phyloP scores from a whole-genome alignment of 2,113 vertebrate genomes.

The Candoia aspera region DNA sequence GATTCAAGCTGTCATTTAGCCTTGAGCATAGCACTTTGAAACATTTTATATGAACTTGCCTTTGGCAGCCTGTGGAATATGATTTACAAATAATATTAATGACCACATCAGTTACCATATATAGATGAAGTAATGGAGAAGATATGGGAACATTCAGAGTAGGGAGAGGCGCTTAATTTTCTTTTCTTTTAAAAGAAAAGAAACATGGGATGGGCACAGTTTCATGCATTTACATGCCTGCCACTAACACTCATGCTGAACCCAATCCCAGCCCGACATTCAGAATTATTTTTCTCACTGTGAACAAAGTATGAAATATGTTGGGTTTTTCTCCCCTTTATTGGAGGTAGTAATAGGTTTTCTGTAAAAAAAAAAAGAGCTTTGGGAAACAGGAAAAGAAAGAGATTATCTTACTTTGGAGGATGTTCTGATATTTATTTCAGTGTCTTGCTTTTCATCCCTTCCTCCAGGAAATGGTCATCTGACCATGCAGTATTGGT shows the following conservation, averaged over 20 bases:
- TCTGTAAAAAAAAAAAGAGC: background rate
- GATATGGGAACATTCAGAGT: background rate
- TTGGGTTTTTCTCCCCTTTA: background rate
- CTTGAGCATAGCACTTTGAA: background rate
- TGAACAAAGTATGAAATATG: background rate
- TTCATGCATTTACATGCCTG: background rate
- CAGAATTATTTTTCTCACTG: background rate
- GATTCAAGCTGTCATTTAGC: background rate
- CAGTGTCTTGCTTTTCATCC: too few species aligned
- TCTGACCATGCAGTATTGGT: too few species aligned
- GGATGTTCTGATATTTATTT: too few species aligned
- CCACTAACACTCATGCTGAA: background rate
- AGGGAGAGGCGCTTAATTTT: background rate
- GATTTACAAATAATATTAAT: slow-evolving; percentile 4
- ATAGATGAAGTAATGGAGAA: background rate
- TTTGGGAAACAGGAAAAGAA: background rate
- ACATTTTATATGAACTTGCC: background rate
- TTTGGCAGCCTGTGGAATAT: background rate
- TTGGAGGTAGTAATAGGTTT: background rate
- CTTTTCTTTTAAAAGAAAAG: background rate
- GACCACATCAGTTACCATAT: background rate
- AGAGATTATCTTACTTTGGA: too few species aligned
- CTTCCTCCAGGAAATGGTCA: too few species aligned
- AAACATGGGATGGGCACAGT: background rate
- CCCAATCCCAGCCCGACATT: background rate